Evolutionary conservation across 1,140 invertebrate genomes (phyloP), one percentile per base, ranked within the genome.

Genomic region (Rhynchophorus ferrugineus): DNA sequence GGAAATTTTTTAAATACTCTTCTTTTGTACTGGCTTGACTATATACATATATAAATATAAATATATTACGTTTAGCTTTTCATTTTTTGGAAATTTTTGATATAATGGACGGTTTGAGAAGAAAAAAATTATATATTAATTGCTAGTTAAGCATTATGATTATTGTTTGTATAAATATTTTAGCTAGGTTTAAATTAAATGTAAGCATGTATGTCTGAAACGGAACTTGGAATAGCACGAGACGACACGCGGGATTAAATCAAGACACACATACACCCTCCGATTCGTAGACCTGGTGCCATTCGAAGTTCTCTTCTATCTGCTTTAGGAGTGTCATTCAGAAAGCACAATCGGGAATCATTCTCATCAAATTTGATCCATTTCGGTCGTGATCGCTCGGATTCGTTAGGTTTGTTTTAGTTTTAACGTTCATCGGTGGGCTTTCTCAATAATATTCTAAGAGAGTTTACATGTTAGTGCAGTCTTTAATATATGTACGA

Each of bases 111-210:
- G 54, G 49, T 64, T 65, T 53, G 63, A 59, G 56, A 45, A 60
- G 52, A 58, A 57, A 55, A 56, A 41, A 47, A 11, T 47, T 47
- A 39, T 64, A 63, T 66, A 63, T 61, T 63, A 60, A 63, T 54
- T 64, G 59, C 57, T 64, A 66, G 61, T 67, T 64, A 61, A 60
- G 60, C 50, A 53, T 45, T 45, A 44, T 38, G 57, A 63, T 67
- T 54, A 54, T 54, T 66, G 61, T 66, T 65, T 67, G 65, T 67
- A 67, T 67, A 67, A 67, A 67, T 63, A 67, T 65, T 67, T 63
- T 66, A 64, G 65, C 62, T 65, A 67, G 62, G 47, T 66, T 65
- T 64, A 55, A 29, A 29, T 66, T 64, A 63, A 65, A 66, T 61
- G 57, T 67, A 67, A 67, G 62, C 64, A 66, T 62, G 60, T 62